Conservation (phyloP, 1,140 invertebrate genomes). For the Anastrepha ludens region DNA sequence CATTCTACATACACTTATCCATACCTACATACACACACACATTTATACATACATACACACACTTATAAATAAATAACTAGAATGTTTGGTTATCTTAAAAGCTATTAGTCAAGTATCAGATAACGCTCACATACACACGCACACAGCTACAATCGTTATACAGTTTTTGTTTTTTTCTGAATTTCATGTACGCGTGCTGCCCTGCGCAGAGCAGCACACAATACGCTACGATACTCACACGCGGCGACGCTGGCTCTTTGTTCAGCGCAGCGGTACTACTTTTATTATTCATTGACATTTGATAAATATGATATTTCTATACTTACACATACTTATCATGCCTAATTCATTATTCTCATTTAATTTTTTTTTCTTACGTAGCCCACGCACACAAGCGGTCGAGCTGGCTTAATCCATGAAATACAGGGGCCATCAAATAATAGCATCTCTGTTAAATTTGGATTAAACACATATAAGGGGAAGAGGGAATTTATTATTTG, state of each 20-base stretch:
- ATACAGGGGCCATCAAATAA: too few species aligned
- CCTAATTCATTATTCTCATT: constrained; percentile 27
- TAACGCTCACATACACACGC: not conserved
- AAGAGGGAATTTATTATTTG: too few species aligned
- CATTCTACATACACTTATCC: too few species aligned
- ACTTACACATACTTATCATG: constrained; percentile 40
- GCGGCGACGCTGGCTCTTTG: not conserved
- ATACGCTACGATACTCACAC: not conserved
- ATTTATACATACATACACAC: too few species aligned
- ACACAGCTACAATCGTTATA: not conserved
- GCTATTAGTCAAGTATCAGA: constrained; percentile 29
- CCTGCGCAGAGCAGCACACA: not conserved
- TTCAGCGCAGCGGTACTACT: not conserved
- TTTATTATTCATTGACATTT: constrained; percentile 26
- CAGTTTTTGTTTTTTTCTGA: not conserved
- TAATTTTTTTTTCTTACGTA: not conserved
- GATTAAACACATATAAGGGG: too few species aligned
- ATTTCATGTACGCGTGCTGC: not conserved
- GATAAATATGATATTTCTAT: not conserved
- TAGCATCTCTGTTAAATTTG: too few species aligned
- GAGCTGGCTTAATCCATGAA: not conserved
- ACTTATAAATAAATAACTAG: not conserved
- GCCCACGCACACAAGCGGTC: not conserved
- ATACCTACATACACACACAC: too few species aligned
- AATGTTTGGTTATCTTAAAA: not conserved